Base-by-base conservation (phyloP, 1,140 invertebrate genomes). In the Drosophila rufa region DNA sequence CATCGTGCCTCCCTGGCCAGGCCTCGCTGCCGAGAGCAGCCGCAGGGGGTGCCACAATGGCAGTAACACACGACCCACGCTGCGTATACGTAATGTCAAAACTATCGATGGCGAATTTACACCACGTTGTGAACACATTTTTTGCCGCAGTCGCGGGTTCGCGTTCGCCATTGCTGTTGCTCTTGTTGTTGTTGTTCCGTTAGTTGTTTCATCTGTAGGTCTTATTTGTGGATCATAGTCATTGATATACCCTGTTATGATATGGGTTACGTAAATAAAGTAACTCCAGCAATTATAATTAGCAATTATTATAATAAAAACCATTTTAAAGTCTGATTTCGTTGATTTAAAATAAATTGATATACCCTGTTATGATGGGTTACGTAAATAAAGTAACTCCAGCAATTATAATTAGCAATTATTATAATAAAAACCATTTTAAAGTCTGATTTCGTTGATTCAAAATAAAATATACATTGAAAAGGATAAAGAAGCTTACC, bases 81-180 rank as follows among this genome's bases (percentile, higher is more conserved):
- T 79, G 62, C 84, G 84, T 84, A 87, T 87, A 89, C 85, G 75
- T 76, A 87, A 89, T 87, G 73, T 62, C 73, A 87, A 80, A 87
- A 81, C 84, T 87, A 89, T 87, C 80, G 84, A 87, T 89, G 69
- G 50, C 58, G 61, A 84, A 80, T 89, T 89, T 89, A 83, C 76
- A 82, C 84, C 60, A 64, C 79, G 64, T 70, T 85, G 75, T 56
- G 75, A 78, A 69, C 64, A 78, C 60, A 76, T 62, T 67, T 67
- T 61, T 79, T 64, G 12, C 68, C 22, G 27, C 36, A 36, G 25
- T 27, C 27, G n/a, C 27, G n/a, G 38, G 58, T 15, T 22, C 27
- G 36, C 17, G 22, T 36, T 33, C 17, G 36, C 27, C 45, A 14
- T 55, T 62, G 50, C 25, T 12, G 48, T 46, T 65, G n/a, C 38